Evolutionary conservation across 1,140 invertebrate genomes (phyloP).

Genomic region (Hyphantria cunea): DNA sequence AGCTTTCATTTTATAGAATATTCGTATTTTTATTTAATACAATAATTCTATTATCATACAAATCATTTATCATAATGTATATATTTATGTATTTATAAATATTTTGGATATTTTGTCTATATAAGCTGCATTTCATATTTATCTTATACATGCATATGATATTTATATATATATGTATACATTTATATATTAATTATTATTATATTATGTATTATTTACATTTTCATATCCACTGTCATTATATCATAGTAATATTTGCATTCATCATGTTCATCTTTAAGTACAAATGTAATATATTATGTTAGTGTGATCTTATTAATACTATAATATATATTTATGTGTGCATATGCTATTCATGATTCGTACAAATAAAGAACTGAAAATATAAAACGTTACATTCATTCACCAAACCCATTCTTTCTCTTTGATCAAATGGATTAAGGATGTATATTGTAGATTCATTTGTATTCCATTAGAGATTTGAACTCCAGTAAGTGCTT

Average conservation of each 20-base stretch:
- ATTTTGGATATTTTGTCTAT: constrained; percentile 28
- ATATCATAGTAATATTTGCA: constrained; percentile 2
- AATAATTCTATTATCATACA: not conserved
- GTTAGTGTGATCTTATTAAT: too few relatives aligned
- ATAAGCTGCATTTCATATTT: constrained; percentile 17
- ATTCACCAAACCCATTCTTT: too few relatives aligned
- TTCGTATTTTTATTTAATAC: not conserved
- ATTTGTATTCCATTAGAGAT: too few relatives aligned
- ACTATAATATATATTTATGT: too few relatives aligned
- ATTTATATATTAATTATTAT: constrained; percentile 22
- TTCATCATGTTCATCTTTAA: constrained; percentile 9
- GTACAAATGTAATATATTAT: constrained; percentile 12
- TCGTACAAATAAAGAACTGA: constrained; percentile 76
- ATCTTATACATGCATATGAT: constrained; percentile 7
- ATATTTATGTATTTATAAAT: constrained; percentile 19
- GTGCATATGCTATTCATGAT: constrained; percentile 32
- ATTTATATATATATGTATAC: constrained; percentile 23
- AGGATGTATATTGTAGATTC: too few relatives aligned
- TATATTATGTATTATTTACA: constrained; percentile 4
- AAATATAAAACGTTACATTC: too few relatives aligned
- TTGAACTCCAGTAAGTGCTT: too few relatives aligned
- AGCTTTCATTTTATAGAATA: constrained; percentile 44
- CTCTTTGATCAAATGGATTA: too few relatives aligned
- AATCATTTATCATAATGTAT: not conserved
- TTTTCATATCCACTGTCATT: not conserved